Evolutionary conservation across 2,888 invertebrate genomes (phyloP), one percentile per base, ranked within the genome.

Genomic region (Nomada flava): DNA sequence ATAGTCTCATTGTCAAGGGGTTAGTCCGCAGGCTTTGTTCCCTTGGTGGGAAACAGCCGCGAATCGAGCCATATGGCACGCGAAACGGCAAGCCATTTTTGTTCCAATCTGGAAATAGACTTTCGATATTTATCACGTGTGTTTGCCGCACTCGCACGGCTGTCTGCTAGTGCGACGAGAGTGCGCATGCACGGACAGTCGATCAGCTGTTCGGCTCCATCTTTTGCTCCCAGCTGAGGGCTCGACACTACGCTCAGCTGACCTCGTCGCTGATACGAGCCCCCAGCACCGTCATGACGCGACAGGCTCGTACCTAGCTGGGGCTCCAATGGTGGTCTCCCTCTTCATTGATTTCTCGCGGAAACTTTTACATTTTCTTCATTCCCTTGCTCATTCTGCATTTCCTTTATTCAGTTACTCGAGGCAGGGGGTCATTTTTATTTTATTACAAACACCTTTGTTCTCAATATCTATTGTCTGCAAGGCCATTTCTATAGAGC

Each of bases 131-230:
- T 83, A 73, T 77, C 83, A 83, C 82, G 83, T 83, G 83, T 62
- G 71, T 71, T 76, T 53, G 62, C n/a, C 13, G 47, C 59, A 47
- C 42, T 59, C 18, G 4, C 55, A 5, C 74, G 47, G 47, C 36
- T 71, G 83, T 83, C 74, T 79, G 83, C 71, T 83, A 71, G 59
- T 13, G 15, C 5, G 11, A 57, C 26, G 47, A 9, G 26, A 62
- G 15, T 44, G 89, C 92, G 91, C 91, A 89, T 89, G 91, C 91
- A 87, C 83, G 75, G 29, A 63, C 60, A 63, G 63, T 44, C 88
- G 90, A 93, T 92, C 93, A 93, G 93, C 93, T 93, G 93, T 92
- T 93, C 87, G 74, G 79, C 89, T 92, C 92, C 92, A 93, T 93
- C 90, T 93, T 79, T 91, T 89, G 83, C 88, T 87, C 89, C 90